A percentile compares a stretch with the other conserved stretches of the same genome.
These are phyloP conservation scores for Haemorhous mexicanus DNA, from an alignment of 2,113 vertebrate species.

Conservation along the genomic window DNA sequence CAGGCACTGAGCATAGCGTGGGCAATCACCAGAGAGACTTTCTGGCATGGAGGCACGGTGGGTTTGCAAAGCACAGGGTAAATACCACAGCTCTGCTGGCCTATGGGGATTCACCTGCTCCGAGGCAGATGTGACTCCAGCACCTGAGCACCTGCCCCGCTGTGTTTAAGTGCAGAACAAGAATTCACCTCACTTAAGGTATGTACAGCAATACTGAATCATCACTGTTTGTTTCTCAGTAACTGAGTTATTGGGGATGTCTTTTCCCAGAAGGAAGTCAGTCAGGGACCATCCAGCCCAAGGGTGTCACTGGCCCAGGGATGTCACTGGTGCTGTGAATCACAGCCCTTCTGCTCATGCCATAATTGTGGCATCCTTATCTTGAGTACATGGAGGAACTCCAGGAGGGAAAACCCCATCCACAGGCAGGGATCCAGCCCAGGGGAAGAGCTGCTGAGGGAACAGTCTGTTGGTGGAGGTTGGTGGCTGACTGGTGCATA, in stretches of 20 bases:
- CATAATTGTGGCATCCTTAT: not conserved
- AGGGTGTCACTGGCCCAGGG: fast-evolving
- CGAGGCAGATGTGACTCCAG: not conserved
- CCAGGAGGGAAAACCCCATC: not conserved
- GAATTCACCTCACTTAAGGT: not conserved
- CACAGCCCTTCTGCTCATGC: not conserved
- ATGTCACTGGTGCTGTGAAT: fast-evolving
- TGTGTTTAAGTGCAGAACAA: not conserved
- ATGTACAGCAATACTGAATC: not conserved
- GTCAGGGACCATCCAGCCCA: fast-evolving
- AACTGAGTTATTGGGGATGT: not conserved
- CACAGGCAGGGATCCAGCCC: fast-evolving
- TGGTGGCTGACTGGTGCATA: not conserved
- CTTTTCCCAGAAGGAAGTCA: not conserved
- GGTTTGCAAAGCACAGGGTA: not conserved
- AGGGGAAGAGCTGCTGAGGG: fast-evolving
- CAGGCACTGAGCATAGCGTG: not conserved
- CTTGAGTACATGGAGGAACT: not conserved
- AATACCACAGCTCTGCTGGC: not conserved
- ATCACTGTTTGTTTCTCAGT: not conserved
- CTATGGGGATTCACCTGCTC: not conserved
- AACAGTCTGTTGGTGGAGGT: not conserved
- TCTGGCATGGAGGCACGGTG: not conserved
- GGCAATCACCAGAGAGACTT: not conserved
- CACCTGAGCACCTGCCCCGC: not conserved